Percentiles rank a stretch among this genome's conserved stretches.
Evolutionary conservation across 2,888 invertebrate genomes (phyloP).

Genomic region (Hemithea aestivaria): DNA sequence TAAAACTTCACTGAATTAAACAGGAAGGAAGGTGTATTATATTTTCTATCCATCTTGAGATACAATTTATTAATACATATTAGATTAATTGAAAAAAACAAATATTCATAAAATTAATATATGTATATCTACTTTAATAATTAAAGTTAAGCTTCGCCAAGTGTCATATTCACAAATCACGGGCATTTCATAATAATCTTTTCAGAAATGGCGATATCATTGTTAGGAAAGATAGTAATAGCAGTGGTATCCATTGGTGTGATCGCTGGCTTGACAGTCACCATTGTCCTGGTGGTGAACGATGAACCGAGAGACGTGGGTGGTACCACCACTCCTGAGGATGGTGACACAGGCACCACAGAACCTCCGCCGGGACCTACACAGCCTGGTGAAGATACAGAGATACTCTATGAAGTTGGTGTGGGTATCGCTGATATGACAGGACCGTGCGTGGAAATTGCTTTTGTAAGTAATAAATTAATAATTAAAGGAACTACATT

Average conservation of each 20-base stretch:
- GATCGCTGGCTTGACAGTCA: slow-evolving; percentile 47
- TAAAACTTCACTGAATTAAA: too few relatives aligned
- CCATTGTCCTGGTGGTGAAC: slow-evolving; percentile 45
- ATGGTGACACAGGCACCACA: slow-evolving; percentile 4
- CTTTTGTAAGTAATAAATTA: slow-evolving; percentile 86
- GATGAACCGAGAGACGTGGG: slow-evolving; percentile 20
- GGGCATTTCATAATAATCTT: too few relatives aligned
- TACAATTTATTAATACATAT: too few relatives aligned
- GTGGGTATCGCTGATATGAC: slow-evolving; percentile 95
- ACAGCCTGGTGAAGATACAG: slow-evolving; percentile 2
- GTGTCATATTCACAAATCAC: too few relatives aligned
- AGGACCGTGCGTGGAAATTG: slow-evolving; percentile 93
- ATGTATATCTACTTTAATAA: too few relatives aligned
- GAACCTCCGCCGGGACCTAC: neutral
- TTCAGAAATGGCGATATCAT: slow-evolving; percentile 50
- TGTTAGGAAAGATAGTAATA: slow-evolving; percentile 53
- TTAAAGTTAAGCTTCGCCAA: too few relatives aligned
- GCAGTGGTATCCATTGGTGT: slow-evolving; percentile 43
- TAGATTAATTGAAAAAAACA: too few relatives aligned
- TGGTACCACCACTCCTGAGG: neutral
- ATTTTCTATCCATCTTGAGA: too few relatives aligned
- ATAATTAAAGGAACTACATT: neutral
- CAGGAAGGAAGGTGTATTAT: too few relatives aligned
- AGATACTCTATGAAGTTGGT: slow-evolving; percentile 77
- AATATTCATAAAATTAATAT: too few relatives aligned